Evolutionary conservation across 2,888 invertebrate genomes (phyloP).

Genomic region (Orthonevra nobilis): DNA sequence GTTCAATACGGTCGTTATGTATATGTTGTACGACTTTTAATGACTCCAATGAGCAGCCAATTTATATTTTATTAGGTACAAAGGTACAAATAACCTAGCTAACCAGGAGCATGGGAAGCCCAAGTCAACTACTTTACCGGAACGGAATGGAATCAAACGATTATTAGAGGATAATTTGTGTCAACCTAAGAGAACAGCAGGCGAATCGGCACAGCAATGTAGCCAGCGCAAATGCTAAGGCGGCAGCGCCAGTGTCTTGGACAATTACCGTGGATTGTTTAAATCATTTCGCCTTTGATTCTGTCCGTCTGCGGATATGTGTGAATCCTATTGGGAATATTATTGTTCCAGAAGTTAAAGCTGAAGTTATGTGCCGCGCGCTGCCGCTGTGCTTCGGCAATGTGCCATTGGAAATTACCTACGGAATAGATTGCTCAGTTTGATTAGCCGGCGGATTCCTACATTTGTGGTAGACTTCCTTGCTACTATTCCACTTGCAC

Average conservation of each 20-base stretch:
- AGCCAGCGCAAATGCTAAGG: too few relatives aligned
- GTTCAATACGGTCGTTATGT: too few relatives aligned
- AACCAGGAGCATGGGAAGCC: conserved; percentile 35
- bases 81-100: conserved; percentile 60
- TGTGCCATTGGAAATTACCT: conserved; percentile 63
- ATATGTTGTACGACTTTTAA: conserved; percentile 50
- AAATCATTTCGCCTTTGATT: conserved; percentile 70
- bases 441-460: conserved; percentile 66
- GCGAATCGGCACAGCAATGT: conserved; percentile 37
- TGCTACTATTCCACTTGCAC: conserved; percentile 11
- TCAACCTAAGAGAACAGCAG: conserved; percentile 59
- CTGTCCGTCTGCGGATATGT: conserved; percentile 50
- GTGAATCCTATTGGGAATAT: conserved; percentile 65
- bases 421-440: conserved; percentile 67
- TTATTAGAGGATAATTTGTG: conserved; percentile 70
- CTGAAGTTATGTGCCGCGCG: conserved; percentile 38
- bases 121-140: conserved; percentile 60
- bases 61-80: conserved; percentile 68
- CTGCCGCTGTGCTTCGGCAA: conserved; percentile 7
- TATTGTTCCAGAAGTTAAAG: conserved; percentile 53
- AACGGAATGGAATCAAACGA: conserved; percentile 70
- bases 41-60: conserved; percentile 63
- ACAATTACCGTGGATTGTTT: conserved; percentile 69
- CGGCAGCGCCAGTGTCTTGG: conserved; percentile 58
- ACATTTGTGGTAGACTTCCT: conserved; percentile 44